Conservation (phyloP, 2,888 invertebrate species). For the Idaea aversata region DNA sequence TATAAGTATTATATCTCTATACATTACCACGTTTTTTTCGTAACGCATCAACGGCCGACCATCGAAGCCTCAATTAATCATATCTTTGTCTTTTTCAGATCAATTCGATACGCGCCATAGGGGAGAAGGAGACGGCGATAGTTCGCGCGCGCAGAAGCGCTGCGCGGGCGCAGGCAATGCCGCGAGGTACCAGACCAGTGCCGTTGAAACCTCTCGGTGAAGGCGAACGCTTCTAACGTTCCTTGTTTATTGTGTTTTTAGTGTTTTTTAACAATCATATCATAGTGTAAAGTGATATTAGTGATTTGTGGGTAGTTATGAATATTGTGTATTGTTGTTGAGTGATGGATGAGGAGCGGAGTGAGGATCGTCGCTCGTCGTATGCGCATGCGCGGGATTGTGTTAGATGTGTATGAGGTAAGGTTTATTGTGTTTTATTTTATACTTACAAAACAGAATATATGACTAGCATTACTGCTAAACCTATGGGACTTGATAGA, state of each 20-base stretch:
- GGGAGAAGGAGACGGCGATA: conserved; percentile 25
- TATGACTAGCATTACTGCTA: not conserved
- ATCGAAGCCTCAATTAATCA: conserved; percentile 34
- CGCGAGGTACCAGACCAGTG: conserved; percentile 1
- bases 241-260: not conserved
- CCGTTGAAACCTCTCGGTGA: conserved; percentile 22
- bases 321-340: not conserved
- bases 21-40: conserved; percentile 25
- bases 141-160: conserved; percentile 26
- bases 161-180: conserved; percentile 21
- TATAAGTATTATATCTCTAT: conserved; percentile 6
- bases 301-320: not conserved
- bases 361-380: not conserved
- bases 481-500: too few species aligned
- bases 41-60: conserved; percentile 29
- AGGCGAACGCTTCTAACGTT: not conserved
- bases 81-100: conserved; percentile 39
- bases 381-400: not conserved
- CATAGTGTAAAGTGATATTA: not conserved
- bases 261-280: not conserved
- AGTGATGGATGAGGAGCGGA: not conserved
- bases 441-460: not conserved
- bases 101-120: conserved; percentile 4
- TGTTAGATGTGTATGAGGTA: not conserved
- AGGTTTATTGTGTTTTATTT: not conserved